Base-by-base conservation (phyloP, 1,140 invertebrate species). In the Saccostrea echinata region DNA sequence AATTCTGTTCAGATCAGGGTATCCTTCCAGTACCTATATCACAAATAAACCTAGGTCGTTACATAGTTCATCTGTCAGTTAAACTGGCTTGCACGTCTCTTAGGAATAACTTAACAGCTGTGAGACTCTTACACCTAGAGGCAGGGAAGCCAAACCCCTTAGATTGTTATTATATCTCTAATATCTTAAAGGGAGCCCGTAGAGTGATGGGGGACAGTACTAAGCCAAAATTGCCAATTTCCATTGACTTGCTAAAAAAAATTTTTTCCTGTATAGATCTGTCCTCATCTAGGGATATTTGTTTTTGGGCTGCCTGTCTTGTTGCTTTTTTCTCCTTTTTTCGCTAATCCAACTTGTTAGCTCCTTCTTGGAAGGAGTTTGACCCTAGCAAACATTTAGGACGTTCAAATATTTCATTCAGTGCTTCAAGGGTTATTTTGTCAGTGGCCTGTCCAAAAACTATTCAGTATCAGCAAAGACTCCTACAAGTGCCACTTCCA, bases 151-250 rank as follows among this genome's bases (percentile, higher is more conserved):
- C 57, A 0, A 84, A 68, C 30, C 86, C 86, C n/a, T 3, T 84
- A 16, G 35, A 76, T 71, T 52, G 55, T 18, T 68, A 30, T 84
- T 87, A 52, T 53, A 33, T 84, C 4, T 24, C 51, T 3, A 24
- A 18, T 13, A 24, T 84, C 21, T 21, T 87, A 18, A 84, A 87
- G 53, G 86, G 86, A 9, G 61, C 64, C n/a, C 61, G 53, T 9
- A 11, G 86, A 11, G 61, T 76, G 6, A 21, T 87, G 35, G 86
- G 81, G 11, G 86, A 33, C 24, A 43, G 9, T 9, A 27, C 8
- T 24, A 51, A 64, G 3, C 57, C 55, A 0, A 87, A 87, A 53
- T 52, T 87, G 9, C 86, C 81, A 18, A 84, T 87, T 27, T 68
- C 81, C 1, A 30, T 43, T 6, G n/a, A 68, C 9, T 27, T 87